A percentile compares a stretch with the other conserved stretches of the same genome.
phyloP scores from a whole-genome alignment of 1,140 invertebrate species.

The Drosophila setifemur region DNA sequence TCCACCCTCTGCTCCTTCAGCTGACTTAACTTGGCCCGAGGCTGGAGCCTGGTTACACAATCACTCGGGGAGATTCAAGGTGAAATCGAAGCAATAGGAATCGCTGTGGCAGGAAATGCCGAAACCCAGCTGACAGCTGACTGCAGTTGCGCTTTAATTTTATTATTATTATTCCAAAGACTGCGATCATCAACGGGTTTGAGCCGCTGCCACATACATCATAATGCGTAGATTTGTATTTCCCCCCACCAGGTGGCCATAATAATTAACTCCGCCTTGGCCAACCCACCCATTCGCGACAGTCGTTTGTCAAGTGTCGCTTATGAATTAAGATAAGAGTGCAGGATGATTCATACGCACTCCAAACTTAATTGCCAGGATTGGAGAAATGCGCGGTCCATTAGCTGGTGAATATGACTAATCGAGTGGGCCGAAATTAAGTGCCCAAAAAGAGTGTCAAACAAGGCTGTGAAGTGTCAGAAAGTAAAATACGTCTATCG shows the following conservation, averaged over 20 bases:
- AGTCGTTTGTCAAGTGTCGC: slow-evolving; percentile 5
- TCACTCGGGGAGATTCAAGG: slow-evolving; percentile 50
- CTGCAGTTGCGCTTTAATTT: slow-evolving; percentile 45
- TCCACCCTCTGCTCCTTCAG: no score
- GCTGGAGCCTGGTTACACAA: slow-evolving; percentile 45
- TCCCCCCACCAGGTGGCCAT: slow-evolving; percentile 16
- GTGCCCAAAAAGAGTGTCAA: slow-evolving; percentile 3
- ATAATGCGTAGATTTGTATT: slow-evolving; percentile 9
- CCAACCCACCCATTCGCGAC: not conserved
- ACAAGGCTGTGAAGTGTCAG: slow-evolving; percentile 3
- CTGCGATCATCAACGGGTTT: slow-evolving; percentile 19
- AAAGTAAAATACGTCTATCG: slow-evolving; percentile 23
- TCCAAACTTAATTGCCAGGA: slow-evolving; percentile 17
- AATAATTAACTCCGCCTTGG: slow-evolving; percentile 8
- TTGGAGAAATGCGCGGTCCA: slow-evolving; percentile 22
- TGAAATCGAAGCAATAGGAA: slow-evolving; percentile 63
- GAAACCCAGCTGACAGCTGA: slow-evolving; percentile 29
- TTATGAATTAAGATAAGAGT: no score
- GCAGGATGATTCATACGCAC: slow-evolving; percentile 21
- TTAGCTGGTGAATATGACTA: slow-evolving; percentile 24
- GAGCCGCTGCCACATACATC: not conserved
- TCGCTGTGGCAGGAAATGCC: slow-evolving; percentile 46
- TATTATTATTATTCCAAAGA: slow-evolving; percentile 38
- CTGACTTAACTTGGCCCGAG: slow-evolving; percentile 20
- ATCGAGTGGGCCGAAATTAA: slow-evolving; percentile 10